Base-by-base conservation (phyloP, 2,888 invertebrate species). In the Raillietiella orientalis region DNA sequence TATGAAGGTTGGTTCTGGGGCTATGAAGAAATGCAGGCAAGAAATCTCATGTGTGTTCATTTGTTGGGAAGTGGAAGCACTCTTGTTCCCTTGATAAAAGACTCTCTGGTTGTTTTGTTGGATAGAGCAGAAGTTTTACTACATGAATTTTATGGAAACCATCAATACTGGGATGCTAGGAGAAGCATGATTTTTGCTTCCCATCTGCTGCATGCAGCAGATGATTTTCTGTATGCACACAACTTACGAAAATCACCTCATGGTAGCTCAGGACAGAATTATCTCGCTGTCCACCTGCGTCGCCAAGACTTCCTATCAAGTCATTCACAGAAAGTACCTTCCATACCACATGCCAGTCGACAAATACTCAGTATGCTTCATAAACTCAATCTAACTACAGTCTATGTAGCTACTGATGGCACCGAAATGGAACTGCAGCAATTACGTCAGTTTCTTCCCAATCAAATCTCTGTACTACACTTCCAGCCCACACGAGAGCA, bases 181-280 rank as follows among this genome's bases (percentile, higher is more conserved):
- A 58, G 77, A 35, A 90, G 90, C 38, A 79, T 93, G 77, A 56
- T 72, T 35, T 93, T 87, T 43, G 65, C 66, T 29, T 49, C 52
- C 25, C 44, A 58, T 10, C 53, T 96, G 0, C 42, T 57, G 6
- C 34, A 52, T 24, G 54, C 64, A 17, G 84, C 75, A 0, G 53
- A 56, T 27, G 42, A 58, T 8, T 22, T 22, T 12, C 6, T 9
- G 8, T 6, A 19, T 19, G 6, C 8, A n/a, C 19, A 19, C 6
- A 19, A 19, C n/a, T 13, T 6, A 10, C 27, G 32, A 31, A 23
- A 24, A 10, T 26, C 17, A 13, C 27, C 19, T 8, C 34, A 47
- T 3, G 35, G 40, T 23, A 50, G 49, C 2, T 30, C 36, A 14
- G 54, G 54, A 11, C 53, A 53, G 0, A 60, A 66, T 2, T 93